phyloP scores from a whole-genome alignment of 2,888 invertebrate species.

The Drosophila fungiperda region DNA sequence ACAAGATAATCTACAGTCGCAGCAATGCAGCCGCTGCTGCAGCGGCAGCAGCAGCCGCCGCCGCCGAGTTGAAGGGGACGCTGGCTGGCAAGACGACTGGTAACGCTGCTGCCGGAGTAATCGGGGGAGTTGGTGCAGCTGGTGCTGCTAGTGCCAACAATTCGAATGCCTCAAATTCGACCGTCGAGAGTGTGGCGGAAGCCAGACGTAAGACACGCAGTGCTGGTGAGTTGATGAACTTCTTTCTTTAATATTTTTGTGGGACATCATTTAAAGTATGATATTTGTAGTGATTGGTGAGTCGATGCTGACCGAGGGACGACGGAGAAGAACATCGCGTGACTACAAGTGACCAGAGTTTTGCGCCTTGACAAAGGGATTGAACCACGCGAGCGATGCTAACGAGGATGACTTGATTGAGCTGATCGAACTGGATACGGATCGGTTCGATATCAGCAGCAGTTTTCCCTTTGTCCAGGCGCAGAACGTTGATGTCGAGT shows the following conservation, averaged over 20 bases:
- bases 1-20: slow-evolving; percentile 84
- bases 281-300: slow-evolving; percentile 81
- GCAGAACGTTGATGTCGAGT: slow-evolving; percentile 62
- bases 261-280: neutral
- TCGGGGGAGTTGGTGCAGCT: slow-evolving; percentile 4
- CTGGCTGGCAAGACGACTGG: slow-evolving; percentile 30
- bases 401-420: slow-evolving; percentile 71
- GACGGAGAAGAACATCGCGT: slow-evolving; percentile 89
- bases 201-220: slow-evolving; percentile 89
- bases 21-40: slow-evolving; percentile 74
- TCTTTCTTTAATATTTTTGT: too few species aligned
- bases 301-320: slow-evolving; percentile 82
- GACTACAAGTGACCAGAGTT: slow-evolving; percentile 91
- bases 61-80: slow-evolving; percentile 61
- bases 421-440: slow-evolving; percentile 63
- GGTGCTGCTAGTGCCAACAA: slow-evolving; percentile 24
- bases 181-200: slow-evolving; percentile 77
- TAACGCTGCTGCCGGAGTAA: slow-evolving; percentile 11
- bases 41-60: slow-evolving; percentile 69
- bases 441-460: slow-evolving; percentile 59
- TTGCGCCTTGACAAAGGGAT: slow-evolving; percentile 85
- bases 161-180: slow-evolving; percentile 64
- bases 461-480: slow-evolving; percentile 81
- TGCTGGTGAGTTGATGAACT: slow-evolving; percentile 86
- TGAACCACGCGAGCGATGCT: slow-evolving; percentile 68